Base-by-base conservation (phyloP, 2,113 vertebrate genomes). In the Marmota monax region DNA sequence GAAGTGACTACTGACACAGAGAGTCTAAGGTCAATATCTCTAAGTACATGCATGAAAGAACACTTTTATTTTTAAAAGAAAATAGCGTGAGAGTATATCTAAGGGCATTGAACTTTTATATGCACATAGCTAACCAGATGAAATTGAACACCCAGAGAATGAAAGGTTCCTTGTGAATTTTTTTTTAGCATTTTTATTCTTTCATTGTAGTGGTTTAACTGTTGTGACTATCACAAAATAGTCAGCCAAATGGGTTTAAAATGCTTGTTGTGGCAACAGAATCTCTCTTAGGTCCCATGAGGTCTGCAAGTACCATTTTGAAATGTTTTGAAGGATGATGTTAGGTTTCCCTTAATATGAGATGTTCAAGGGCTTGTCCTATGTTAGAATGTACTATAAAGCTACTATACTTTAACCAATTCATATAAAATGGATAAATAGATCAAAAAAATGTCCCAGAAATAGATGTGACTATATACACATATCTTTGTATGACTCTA, bases 381-480 rank as follows among this genome's bases (percentile, higher is more conserved):
- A 63, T 51, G 32, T 69, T 16, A 37, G 63, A 53, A 39, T 84
- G 13, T 3, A 56, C 61, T n/a, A 72, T 67, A 79, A n/a, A 65
- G 63, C 10, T 63, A 63, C 17, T 12, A 34, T 67, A 78, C 84
- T 56, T 77, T 61, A 73, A 84, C 84, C 48, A 78, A 58, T 11
- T 37, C 20, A 4, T 34, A 29, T 67, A 89, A 95, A 73, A 13
- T 29, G 84, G 7, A 84, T 53, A 39, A 84, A 72, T 61, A 14
- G 74, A 61, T 67, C 56, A 74, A 84, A 95, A 88, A 84, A 92
- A 88, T 74, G 74, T 45, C n/a, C 13, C 42, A 69, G 45, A 80
- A 80, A 82, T 39, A 61, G 18, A 58, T 69, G 18, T 85, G 32
- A 85, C 4, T 23, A 16, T 39, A 18, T 80, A 42, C 25, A 34